phyloP scores from a whole-genome alignment of 2,888 invertebrate species.

The Linyphia triangularis region DNA sequence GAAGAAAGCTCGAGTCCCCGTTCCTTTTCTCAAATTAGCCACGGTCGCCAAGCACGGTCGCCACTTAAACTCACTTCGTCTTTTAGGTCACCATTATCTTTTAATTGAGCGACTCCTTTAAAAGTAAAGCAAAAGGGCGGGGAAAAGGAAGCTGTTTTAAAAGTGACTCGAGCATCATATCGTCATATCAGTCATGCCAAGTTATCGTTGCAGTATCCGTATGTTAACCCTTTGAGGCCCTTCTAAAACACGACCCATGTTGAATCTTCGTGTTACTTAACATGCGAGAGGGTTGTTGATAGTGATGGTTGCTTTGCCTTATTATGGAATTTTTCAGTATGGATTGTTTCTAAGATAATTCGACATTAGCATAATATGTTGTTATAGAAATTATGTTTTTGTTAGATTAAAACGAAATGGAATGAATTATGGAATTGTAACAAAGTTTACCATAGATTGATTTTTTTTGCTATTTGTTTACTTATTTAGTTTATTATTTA shows the following conservation, averaged over 20 bases:
- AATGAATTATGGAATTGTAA: too few relatives aligned
- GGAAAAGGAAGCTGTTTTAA: slow-evolving; percentile 44
- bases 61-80: slow-evolving; percentile 71
- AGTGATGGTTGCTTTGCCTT: too few relatives aligned
- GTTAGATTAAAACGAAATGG: too few relatives aligned
- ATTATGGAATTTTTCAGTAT: too few relatives aligned
- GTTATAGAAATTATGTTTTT: too few relatives aligned
- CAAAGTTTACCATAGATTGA: too few relatives aligned
- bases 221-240: neutral
- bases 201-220: slow-evolving; percentile 9
- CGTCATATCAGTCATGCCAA: slow-evolving; percentile 35
- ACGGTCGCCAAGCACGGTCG: slow-evolving; percentile 66
- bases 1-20: slow-evolving; percentile 65
- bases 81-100: slow-evolving; percentile 70
- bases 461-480: too few relatives aligned
- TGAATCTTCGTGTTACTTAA: too few relatives aligned
- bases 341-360: too few relatives aligned
- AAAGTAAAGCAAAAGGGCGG: slow-evolving; percentile 65
- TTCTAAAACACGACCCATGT: neutral
- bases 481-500: too few relatives aligned
- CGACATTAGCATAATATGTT: too few relatives aligned
- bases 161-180: slow-evolving; percentile 48
- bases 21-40: slow-evolving; percentile 73
- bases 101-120: slow-evolving; percentile 69
- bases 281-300: too few relatives aligned